These are phyloP conservation scores for Scrobipalpa costella DNA, from an alignment of 2,888 invertebrate genomes.

Conservation along the genomic window DNA sequence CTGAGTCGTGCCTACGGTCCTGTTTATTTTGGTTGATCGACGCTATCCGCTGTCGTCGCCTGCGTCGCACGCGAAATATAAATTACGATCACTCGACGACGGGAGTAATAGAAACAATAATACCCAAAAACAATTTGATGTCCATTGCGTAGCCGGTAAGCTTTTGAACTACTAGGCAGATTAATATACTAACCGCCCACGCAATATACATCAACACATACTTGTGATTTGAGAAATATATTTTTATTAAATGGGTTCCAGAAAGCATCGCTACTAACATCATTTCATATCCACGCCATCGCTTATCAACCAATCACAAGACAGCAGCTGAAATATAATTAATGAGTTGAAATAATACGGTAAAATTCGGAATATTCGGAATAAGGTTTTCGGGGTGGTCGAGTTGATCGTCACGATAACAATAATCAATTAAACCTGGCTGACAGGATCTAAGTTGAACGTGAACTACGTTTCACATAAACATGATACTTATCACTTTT, in stretches of 20 bases:
- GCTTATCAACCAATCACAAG: conserved; percentile 9
- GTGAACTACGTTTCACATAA: neutral
- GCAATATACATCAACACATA: too few relatives aligned
- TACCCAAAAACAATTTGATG: neutral
- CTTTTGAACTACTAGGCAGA: too few relatives aligned
- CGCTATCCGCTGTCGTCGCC: neutral
- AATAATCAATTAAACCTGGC: neutral
- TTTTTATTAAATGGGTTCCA: too few relatives aligned
- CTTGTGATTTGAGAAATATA: too few relatives aligned
- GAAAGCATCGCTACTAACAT: too few relatives aligned
- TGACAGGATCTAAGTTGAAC: neutral
- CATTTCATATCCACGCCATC: neutral
- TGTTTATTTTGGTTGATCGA: conserved; percentile 1
- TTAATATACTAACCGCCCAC: too few relatives aligned
- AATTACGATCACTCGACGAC: conserved; percentile 17
- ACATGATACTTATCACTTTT: neutral
- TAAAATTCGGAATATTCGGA: neutral
- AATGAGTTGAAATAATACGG: conserved; percentile 13
- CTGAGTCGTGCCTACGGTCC: neutral
- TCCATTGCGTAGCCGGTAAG: neutral
- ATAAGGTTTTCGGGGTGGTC: neutral
- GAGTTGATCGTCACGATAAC: neutral
- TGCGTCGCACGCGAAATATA: conserved; percentile 19
- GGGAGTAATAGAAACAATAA: neutral
- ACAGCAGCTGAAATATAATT: conserved; percentile 17